Evolutionary conservation across 2,888 invertebrate species (phyloP).

Genomic region (Apantesis nais): DNA sequence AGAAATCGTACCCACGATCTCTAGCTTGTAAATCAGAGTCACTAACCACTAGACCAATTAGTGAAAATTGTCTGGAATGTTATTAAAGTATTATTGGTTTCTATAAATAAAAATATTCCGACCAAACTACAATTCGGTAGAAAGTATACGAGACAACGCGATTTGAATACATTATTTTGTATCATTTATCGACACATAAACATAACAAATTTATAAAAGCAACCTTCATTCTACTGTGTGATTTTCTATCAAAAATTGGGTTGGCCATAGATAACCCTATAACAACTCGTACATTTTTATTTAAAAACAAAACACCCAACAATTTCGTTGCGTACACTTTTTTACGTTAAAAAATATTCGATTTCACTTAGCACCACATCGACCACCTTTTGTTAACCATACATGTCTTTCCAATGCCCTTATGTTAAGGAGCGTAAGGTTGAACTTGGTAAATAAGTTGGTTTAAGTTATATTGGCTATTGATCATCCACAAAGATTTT

Average conservation of each 20-base stretch:
- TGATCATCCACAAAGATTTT: slow-evolving; percentile 55
- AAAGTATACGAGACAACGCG: not conserved
- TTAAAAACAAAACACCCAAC: slow-evolving; percentile 35
- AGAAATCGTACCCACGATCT: too few relatives aligned
- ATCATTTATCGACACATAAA: not conserved
- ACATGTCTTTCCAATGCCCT: not conserved
- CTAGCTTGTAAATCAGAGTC: too few relatives aligned
- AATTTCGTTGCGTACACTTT: slow-evolving; percentile 35
- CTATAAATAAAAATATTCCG: not conserved
- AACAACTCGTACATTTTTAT: slow-evolving; percentile 30
- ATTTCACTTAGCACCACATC: slow-evolving; percentile 50
- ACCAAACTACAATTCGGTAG: not conserved
- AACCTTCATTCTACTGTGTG: not conserved
- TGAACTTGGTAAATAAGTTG: not conserved
- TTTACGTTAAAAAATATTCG: slow-evolving; percentile 53
- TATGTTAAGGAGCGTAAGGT: not conserved
- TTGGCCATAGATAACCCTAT: slow-evolving; percentile 6
- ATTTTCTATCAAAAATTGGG: not conserved
- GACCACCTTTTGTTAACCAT: slow-evolving; percentile 27
- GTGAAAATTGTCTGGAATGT: too few relatives aligned
- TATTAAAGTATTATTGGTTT: too few relatives aligned
- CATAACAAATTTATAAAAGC: not conserved
- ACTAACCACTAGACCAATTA: too few relatives aligned
- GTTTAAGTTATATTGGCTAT: slow-evolving; percentile 33
- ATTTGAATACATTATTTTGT: not conserved